Evolutionary conservation across 2,888 invertebrate species (phyloP).

Genomic region (Meandrusa payeni): DNA sequence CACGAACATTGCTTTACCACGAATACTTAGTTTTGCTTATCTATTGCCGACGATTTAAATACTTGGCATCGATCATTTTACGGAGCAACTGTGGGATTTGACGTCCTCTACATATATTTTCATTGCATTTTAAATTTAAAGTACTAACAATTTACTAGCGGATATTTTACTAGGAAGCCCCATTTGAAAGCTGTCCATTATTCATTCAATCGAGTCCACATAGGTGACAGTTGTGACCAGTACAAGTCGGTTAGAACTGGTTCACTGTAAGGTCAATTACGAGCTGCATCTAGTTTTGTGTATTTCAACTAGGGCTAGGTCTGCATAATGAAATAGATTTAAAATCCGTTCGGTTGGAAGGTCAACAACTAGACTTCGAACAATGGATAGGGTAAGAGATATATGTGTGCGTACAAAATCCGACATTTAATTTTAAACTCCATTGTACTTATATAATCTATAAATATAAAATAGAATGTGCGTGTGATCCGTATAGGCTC

Average conservation of each 20-base stretch:
- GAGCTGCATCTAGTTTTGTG: constrained; percentile 28
- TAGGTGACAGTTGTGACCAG: constrained; percentile 25
- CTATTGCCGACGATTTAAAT: no score
- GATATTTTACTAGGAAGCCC: constrained; percentile 11
- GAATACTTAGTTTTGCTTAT: no score
- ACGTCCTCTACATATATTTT: no score
- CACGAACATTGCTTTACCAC: no score
- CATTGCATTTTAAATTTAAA: background rate
- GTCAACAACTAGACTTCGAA: constrained; percentile 10
- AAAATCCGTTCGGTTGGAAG: constrained; percentile 11
- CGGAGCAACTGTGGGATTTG: no score
- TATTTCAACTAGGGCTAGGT: constrained; percentile 23
- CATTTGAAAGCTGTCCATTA: constrained; percentile 20
- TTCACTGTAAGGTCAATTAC: constrained; percentile 30
- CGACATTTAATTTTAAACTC: no score
- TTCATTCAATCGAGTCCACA: constrained; percentile 17
- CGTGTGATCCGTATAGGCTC: no score
- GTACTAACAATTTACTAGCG: background rate
- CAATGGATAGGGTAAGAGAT: no score
- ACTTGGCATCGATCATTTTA: no score
- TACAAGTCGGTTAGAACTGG: constrained; percentile 32
- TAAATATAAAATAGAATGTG: no score
- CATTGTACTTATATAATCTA: no score
- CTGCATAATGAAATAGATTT: constrained; percentile 16
- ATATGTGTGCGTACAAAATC: no score